Evolutionary conservation across 2,797 vertebrate species (phyloP), one percentile per base, ranked within the genome.

Genomic region (Alcedo atthis): DNA sequence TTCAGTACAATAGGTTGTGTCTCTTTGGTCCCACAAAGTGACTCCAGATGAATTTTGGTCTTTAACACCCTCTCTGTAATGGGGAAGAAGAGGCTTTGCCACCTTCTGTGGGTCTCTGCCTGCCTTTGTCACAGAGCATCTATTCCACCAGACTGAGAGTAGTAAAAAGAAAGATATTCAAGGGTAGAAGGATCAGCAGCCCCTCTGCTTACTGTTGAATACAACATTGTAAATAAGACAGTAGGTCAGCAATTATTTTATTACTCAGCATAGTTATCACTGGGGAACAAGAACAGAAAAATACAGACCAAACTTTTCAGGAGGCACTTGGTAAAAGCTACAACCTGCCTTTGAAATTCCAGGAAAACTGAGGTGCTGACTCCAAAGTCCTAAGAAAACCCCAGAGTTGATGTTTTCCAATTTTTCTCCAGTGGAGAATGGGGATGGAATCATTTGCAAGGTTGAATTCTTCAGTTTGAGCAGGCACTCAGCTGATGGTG

Each of bases 171-270:
- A 1, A 3, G 3, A n/a, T 35, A 57, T 78, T 67, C 53, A 86
- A 88, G 73, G 66, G 55, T 0, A 13, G 79, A 85, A 59, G 73
- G 67, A 55, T 57, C 63, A 76, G 62, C 51, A 11, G 17, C 55
- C 43, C 46, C 73, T 70, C 71, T 86, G 53, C 73, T 76, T 84
- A 16, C 22, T 86, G 61, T 45, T 58, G 55, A 88, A 49, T 43
- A 55, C 35, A 9, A 24, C 15, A 15, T 3, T 59, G 53, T 68
- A 53, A 93, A 82, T 58, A 74, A 89, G 90, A 61, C 0, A 1
- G 21, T 80, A 75, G 76, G 83, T 45, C 71, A 85, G 81, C 61
- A 67, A 73, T 91, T 93, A 85, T 78, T 92, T 85, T 91, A 76
- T 89, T 75, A 46, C 70, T 73, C 22, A 32, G 49, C 77, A 84